phyloP scores from a whole-genome alignment of 2,113 vertebrate genomes.

The Oncorhynchus masou region DNA sequence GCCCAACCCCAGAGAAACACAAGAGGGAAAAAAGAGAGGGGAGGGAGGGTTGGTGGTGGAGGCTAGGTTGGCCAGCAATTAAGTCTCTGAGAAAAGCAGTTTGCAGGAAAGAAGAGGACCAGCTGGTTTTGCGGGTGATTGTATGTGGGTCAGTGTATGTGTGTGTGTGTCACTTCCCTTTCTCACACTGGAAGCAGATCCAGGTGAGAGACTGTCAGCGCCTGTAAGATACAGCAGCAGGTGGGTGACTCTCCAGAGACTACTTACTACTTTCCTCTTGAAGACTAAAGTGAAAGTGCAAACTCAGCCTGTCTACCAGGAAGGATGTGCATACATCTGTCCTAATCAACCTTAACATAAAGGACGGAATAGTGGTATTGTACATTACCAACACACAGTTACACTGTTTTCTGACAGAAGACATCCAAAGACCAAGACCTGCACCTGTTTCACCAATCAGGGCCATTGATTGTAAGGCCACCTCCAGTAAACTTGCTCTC shows the following conservation, averaged over 20 bases:
- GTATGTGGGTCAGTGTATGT: not conserved
- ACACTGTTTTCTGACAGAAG: not conserved
- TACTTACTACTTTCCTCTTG: not conserved
- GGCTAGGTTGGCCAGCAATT: constrained; percentile 6
- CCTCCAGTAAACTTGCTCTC: not conserved
- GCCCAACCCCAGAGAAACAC: constrained; percentile 14
- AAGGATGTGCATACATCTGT: not conserved
- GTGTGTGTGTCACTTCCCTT: not conserved
- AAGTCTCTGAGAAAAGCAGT: not conserved
- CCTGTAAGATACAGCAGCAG: not conserved
- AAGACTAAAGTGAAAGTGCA: not conserved
- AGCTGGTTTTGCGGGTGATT: not conserved
- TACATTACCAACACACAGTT: too few relatives aligned
- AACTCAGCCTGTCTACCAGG: not conserved
- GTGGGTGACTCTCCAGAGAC: not conserved
- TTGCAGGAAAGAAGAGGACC: not conserved
- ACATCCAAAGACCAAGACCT: not conserved
- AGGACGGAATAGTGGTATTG: not conserved
- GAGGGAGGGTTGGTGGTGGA: not conserved
- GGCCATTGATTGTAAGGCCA: not conserved
- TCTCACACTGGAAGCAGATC: not conserved
- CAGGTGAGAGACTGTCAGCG: not conserved
- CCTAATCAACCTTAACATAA: not conserved
- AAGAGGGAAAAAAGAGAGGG: constrained; percentile 4
- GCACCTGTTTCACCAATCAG: not conserved